phyloP scores from a whole-genome alignment of 2,797 vertebrate genomes.

The Cirrhinus molitorella region DNA sequence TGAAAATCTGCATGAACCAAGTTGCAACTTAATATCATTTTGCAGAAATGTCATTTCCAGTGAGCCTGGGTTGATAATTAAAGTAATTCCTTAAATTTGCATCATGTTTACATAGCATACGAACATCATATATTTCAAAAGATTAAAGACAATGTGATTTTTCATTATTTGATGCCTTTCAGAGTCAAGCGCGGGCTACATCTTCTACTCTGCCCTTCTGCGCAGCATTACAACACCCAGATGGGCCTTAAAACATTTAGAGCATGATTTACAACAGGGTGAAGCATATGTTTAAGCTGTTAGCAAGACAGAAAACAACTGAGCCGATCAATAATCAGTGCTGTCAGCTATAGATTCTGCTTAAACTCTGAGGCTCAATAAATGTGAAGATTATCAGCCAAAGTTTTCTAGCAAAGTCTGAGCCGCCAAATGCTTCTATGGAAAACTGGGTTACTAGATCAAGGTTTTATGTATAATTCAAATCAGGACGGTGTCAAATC shows the following conservation, averaged over 20 bases:
- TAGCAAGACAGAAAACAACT: constrained; percentile 23
- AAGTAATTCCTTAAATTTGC: neutral
- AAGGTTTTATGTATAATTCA: constrained; percentile 10
- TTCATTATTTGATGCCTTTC: neutral
- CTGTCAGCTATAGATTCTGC: constrained; percentile 1
- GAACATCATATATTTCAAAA: neutral
- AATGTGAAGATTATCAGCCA: neutral
- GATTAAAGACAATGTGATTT: neutral
- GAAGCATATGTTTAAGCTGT: constrained; percentile 31
- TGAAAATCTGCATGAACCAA: too few relatives aligned
- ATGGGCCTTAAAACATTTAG: constrained; percentile 9
- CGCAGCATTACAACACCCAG: constrained; percentile 11
- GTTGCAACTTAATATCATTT: neutral
- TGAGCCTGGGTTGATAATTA: neutral
- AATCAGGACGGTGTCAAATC: neutral
- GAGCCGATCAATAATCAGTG: neutral
- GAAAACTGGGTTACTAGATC: neutral
- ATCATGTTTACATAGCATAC: constrained; percentile 2
- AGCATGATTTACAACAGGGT: constrained; percentile 2
- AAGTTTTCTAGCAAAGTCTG: neutral
- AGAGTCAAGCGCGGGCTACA: neutral
- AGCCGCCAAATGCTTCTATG: neutral
- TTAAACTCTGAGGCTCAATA: neutral
- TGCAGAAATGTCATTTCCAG: neutral
- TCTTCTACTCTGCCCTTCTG: constrained; percentile 10